Percentiles rank a stretch among this genome's conserved stretches.
These are phyloP conservation scores for Dryobotodes eremita DNA, from an alignment of 2,888 invertebrate species.

Conservation along the genomic window DNA sequence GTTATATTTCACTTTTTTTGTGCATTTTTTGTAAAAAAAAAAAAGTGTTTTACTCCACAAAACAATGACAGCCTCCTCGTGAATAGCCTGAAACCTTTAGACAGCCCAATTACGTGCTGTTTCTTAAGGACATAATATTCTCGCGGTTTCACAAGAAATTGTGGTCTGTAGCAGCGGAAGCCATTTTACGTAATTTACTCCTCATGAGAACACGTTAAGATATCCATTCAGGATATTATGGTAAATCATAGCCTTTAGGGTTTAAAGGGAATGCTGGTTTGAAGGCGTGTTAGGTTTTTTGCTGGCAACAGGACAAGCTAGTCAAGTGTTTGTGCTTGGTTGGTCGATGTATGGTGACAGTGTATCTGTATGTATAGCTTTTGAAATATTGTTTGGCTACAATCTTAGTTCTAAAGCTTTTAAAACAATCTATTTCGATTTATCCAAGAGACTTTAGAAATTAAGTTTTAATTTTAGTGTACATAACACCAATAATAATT, in stretches of 20 bases:
- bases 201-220: constrained; percentile 44
- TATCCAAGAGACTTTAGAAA: not conserved
- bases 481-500: not conserved
- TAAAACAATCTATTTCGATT: not conserved
- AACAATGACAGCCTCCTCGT: constrained; percentile 2
- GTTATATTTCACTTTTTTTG: too few relatives aligned
- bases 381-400: not conserved
- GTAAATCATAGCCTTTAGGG: constrained; percentile 37
- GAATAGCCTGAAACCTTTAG: constrained; percentile 30
- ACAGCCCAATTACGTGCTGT: constrained; percentile 23
- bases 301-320: not conserved
- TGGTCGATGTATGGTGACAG: not conserved
- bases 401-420: not conserved
- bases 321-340: not conserved
- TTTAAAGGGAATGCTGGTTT: constrained; percentile 3
- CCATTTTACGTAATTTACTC: constrained; percentile 51
- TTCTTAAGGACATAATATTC: constrained; percentile 33
- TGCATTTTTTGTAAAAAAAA: too few relatives aligned
- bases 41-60: too few relatives aligned
- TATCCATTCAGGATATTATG: constrained; percentile 17
- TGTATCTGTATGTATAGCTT: not conserved
- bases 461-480: not conserved
- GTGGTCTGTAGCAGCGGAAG: constrained; percentile 48
- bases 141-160: constrained; percentile 42
- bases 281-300: not conserved